Conservation (phyloP, 2,797 vertebrate genomes). For the Malurus splendens region DNA sequence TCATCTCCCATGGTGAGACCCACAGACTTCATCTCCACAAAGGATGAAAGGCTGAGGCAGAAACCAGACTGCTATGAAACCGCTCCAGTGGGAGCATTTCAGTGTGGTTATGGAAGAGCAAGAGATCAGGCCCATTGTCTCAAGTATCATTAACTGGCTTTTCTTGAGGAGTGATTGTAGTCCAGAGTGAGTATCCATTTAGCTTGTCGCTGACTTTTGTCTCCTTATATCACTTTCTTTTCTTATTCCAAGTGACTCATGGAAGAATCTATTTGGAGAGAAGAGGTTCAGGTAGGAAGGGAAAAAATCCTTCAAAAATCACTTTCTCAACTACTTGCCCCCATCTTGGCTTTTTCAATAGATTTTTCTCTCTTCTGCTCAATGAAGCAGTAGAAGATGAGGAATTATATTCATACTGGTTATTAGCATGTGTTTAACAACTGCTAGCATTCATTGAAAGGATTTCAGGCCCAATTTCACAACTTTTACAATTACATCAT, state of each 20-base stretch:
- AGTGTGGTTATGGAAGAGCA: not conserved
- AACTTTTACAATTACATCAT: not conserved
- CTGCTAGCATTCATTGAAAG: not conserved
- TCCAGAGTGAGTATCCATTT: conserved; percentile 34
- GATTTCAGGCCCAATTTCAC: not conserved
- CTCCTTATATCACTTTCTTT: conserved; percentile 3
- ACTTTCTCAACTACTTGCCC: conserved; percentile 1
- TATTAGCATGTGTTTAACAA: not conserved
- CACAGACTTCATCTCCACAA: not conserved
- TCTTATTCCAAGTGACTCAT: conserved; percentile 20
- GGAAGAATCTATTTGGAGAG: conserved; percentile 18
- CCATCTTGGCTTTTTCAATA: not conserved
- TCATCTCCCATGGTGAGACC: not conserved
- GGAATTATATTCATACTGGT: not conserved
- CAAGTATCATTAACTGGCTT: conserved; percentile 43
- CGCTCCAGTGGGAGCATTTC: not conserved
- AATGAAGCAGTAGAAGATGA: not conserved
- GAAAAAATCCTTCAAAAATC: conserved; percentile 4
- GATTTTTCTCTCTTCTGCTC: not conserved
- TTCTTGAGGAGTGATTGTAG: conserved; percentile 22
- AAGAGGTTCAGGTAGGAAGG: not conserved
- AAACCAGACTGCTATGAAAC: not conserved
- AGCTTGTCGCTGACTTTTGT: conserved; percentile 25
- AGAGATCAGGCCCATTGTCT: conserved; percentile 21
- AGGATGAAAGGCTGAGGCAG: not conserved